Evolutionary conservation across 1,140 invertebrate genomes (phyloP), one percentile per base, ranked within the genome.

Genomic region (Drosophila serrata): DNA sequence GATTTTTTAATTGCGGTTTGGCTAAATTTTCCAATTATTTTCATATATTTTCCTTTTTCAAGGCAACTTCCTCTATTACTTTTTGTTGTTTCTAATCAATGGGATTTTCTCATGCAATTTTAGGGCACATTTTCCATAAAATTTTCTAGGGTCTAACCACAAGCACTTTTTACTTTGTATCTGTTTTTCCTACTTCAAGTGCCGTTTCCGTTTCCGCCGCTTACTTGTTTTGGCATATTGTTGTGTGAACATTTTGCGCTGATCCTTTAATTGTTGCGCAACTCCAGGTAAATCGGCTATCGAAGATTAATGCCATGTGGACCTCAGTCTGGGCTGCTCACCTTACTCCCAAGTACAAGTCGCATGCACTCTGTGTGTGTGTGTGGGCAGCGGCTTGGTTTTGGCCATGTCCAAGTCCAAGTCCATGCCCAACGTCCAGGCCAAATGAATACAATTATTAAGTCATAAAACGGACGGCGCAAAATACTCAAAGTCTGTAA

Each of bases 211-310:
- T 64, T 91, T 91, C 88, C 88, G 88, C 68, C 62, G 62, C 33
- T 49, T 49, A 1, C 24, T 75, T 88, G 87, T 90, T 88, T 90
- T 88, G 85, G 85, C 86, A 90, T 85, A 81, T 82, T 91, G 81
- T 88, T 91, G 88, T 91, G 88, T 91, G 87, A 91, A 87, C 60
- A 75, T 79, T 81, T 74, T 82, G 60, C 74, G 57, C 78, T 75
- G 88, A 91, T 91, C 88, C 88, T 75, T 81, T 91, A 91, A 91
- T 91, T 79, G 57, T 90, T 90, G 72, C 81, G 62, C 81, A 88
- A 69, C 65, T 82, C 65, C 29, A 24, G 27, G 24, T 31, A 81
- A 51, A 69, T 62, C 63, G 48, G 55, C 24, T 70, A 43, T 42
- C 37, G 15, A 19, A 68, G 79, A 81, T 81, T 80, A 49, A 75